Evolutionary conservation across 2,888 invertebrate genomes (phyloP).

Genomic region (Ptychoptera contaminata): DNA sequence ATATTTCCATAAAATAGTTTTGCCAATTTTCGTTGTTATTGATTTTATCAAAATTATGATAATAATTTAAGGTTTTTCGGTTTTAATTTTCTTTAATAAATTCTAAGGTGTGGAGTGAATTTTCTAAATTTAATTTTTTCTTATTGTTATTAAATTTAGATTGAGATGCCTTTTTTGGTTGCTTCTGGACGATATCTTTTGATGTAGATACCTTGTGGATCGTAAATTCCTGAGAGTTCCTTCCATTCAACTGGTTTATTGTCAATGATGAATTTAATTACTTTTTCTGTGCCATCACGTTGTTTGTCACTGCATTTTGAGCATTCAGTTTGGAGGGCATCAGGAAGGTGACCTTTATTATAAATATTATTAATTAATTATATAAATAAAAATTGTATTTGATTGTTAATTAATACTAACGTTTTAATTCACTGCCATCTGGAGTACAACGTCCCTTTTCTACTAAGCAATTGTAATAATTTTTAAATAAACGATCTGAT

Average conservation of each 20-base stretch:
- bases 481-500: conserved; percentile 44
- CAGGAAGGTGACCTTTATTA: conserved; percentile 37
- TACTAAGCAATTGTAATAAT: conserved; percentile 47
- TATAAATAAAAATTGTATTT: conserved; percentile 16
- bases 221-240: conserved; percentile 48
- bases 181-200: conserved; percentile 46
- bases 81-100: too few species aligned
- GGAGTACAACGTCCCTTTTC: conserved; percentile 47
- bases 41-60: too few species aligned
- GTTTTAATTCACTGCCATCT: conserved; percentile 51
- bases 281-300: conserved; percentile 42
- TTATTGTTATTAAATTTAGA: not conserved
- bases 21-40: too few species aligned
- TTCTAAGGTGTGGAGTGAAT: not conserved
- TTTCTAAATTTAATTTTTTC: not conserved
- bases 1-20: too few species aligned
- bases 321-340: conserved; percentile 52
- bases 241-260: conserved; percentile 48
- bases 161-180: conserved; percentile 32
- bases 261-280: conserved; percentile 48
- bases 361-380: too few species aligned
- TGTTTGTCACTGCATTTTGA: conserved; percentile 50
- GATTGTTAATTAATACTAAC: conserved; percentile 24
- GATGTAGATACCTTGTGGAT: conserved; percentile 48
- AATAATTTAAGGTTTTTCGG: too few species aligned